Evolutionary conservation across 2,113 vertebrate genomes (phyloP), one percentile per base, ranked within the genome.

Genomic region (Phaetusa simplex): DNA sequence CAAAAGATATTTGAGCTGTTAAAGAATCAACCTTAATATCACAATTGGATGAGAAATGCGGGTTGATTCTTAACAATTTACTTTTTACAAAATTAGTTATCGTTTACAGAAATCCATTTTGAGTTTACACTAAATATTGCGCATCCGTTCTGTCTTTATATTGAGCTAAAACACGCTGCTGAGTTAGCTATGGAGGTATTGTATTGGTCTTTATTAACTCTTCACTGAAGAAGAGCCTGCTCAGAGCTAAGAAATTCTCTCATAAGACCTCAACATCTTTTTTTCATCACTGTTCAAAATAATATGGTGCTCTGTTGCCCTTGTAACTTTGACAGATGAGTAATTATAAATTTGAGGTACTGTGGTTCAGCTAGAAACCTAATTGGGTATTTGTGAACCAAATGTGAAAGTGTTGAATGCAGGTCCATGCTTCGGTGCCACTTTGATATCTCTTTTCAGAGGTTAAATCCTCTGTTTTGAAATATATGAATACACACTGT

Each of bases 371-470:
- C 74, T 45, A 88, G 89, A 93, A 97, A 96, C 55, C 72, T 97
- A 97, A 97, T 95, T 97, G 97, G 94, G 34, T 96, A 97, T 97
- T 97, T 97, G 96, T 96, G 92, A 97, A 94, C 92, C 91, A 95
- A 97, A 97, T 96, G 91, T 86, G 88, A 93, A 85, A 76, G 49
- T 86, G 86, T 34, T 91, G 76, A 95, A 95, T 96, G 78, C 74
- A 91, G 69, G 93, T 97, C 94, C 82, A 42, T 61, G 96, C 94
- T 90, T 95, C 34, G 0, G 71, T 14, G 90, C 42, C 2, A 59
- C 85, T 94, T 95, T 96, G 93, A 96, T 97, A 96, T 95, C 97
- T 98, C 95, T 97, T 94, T 97, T 96, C 94, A 91, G 92, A 95
- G 93, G 83, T 94, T 95, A 94, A 96, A 90, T 89, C 90, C 70